Percentiles rank a stretch among this genome's conserved stretches.
phyloP scores from a whole-genome alignment of 2,888 invertebrate genomes.

The Caenorhabditis afra region DNA sequence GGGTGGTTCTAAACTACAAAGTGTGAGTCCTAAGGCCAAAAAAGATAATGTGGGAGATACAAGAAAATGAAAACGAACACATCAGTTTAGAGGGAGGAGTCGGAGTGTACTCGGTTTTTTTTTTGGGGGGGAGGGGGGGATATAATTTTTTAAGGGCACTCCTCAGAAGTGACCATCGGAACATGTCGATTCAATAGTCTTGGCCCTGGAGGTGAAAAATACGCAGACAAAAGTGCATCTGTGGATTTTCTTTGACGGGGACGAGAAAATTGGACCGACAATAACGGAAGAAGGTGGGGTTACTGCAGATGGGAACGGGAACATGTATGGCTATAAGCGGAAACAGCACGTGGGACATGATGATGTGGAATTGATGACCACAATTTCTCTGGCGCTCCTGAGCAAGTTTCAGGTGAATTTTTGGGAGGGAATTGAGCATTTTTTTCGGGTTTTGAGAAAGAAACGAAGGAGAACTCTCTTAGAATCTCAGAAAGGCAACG shows the following conservation, averaged over 20 bases:
- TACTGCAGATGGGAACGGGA: constrained; percentile 43
- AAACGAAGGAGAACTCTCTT: constrained; percentile 28
- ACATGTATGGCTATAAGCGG: constrained; percentile 15
- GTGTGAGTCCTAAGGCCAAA: constrained; percentile 34
- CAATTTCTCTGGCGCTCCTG: constrained; percentile 13
- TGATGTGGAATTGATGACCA: background rate
- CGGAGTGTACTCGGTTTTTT: constrained; percentile 24
- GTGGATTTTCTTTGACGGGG: too few relatives aligned
- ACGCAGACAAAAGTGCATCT: too few relatives aligned
- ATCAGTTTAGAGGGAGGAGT: constrained; percentile 36
- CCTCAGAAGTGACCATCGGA: constrained; percentile 42
- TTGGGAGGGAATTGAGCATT: constrained; percentile 18
- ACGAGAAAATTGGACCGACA: too few relatives aligned
- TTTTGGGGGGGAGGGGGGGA: too few relatives aligned
- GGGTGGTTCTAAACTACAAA: constrained; percentile 42
- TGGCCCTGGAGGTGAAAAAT: too few relatives aligned
- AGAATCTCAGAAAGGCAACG: constrained; percentile 32
- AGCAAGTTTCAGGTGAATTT: constrained; percentile 29
- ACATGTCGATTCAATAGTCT: too few relatives aligned
- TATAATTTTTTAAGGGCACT: constrained; percentile 20
- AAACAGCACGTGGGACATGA: constrained; percentile 3
- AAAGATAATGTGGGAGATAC: constrained; percentile 8
- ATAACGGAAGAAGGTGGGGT: background rate
- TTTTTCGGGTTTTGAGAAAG: constrained; percentile 18
- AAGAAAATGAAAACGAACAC: constrained; percentile 29